Conservation (phyloP, 2,113 vertebrate genomes). For the Cepphus grylle region DNA sequence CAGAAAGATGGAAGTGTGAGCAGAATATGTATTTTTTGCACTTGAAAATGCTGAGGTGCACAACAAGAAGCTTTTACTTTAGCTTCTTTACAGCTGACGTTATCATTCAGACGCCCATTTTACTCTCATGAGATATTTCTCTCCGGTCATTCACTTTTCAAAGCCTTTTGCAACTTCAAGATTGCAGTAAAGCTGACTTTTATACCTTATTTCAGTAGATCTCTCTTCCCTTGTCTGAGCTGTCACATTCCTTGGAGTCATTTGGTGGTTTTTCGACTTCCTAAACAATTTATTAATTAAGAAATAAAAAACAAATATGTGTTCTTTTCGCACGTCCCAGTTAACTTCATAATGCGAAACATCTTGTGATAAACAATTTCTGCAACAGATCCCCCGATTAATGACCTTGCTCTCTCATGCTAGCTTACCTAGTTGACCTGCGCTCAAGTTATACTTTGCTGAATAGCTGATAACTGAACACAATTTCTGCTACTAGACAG, state of each 20-base stretch:
- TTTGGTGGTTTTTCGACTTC: neutral
- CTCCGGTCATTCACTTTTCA: neutral
- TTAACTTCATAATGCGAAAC: neutral
- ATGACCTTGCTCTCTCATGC: neutral
- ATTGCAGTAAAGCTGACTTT: neutral
- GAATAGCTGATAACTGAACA: neutral
- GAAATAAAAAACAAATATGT: neutral
- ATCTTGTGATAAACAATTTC: neutral
- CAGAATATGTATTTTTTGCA: constrained; percentile 16
- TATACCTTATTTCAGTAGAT: neutral
- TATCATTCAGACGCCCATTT: neutral
- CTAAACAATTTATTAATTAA: neutral
- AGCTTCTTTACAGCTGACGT: neutral
- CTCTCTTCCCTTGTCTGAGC: neutral
- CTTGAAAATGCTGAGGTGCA: constrained; percentile 50
- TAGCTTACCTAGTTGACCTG: neutral
- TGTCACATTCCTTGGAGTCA: neutral
- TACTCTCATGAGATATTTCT: constrained; percentile 2
- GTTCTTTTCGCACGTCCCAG: neutral
- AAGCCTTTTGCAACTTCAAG: neutral
- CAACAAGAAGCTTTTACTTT: constrained; percentile 9
- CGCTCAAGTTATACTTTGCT: neutral
- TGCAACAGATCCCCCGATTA: neutral
- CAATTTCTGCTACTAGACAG: neutral
- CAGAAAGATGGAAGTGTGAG: neutral